Evolutionary conservation across 2,113 vertebrate species (phyloP).

Genomic region (Trinectes maculatus): DNA sequence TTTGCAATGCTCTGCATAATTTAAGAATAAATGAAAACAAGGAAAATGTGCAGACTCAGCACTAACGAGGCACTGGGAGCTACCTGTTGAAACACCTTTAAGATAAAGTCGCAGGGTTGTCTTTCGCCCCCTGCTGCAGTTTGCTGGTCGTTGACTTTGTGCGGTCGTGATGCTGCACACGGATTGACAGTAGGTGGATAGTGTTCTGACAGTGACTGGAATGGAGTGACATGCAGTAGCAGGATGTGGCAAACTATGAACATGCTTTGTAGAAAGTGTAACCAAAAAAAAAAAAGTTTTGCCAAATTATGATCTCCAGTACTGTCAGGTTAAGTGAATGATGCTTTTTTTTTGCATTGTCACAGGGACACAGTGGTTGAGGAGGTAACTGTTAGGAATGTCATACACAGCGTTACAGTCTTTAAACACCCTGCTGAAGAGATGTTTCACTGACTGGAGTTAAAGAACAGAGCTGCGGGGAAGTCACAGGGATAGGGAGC

Average conservation of each 20-base stretch:
- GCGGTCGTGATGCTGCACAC: too few relatives aligned
- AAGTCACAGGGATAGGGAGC: conserved; percentile 38
- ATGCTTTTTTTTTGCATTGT: too few relatives aligned
- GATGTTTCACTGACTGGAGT: conserved; percentile 17
- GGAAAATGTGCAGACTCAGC: background rate
- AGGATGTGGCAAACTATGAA: background rate
- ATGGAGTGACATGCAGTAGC: too few relatives aligned
- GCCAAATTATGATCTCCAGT: background rate
- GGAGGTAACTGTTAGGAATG: too few relatives aligned
- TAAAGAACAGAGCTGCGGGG: conserved; percentile 41
- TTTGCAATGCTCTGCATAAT: background rate
- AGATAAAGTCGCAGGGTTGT: too few relatives aligned
- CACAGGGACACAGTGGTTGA: too few relatives aligned
- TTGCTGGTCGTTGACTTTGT: too few relatives aligned
- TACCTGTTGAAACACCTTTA: background rate
- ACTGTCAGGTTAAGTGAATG: too few relatives aligned
- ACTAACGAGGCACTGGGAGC: too few relatives aligned
- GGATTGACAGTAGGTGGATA: conserved; percentile 31
- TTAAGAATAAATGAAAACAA: background rate
- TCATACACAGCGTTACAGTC: too few relatives aligned
- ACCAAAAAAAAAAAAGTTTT: background rate
- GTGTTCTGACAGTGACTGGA: background rate
- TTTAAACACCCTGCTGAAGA: too few relatives aligned
- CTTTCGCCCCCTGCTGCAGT: too few relatives aligned
- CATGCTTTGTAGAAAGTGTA: background rate